phyloP scores from a whole-genome alignment of 2,888 invertebrate species.

The Microplitis manilae region DNA sequence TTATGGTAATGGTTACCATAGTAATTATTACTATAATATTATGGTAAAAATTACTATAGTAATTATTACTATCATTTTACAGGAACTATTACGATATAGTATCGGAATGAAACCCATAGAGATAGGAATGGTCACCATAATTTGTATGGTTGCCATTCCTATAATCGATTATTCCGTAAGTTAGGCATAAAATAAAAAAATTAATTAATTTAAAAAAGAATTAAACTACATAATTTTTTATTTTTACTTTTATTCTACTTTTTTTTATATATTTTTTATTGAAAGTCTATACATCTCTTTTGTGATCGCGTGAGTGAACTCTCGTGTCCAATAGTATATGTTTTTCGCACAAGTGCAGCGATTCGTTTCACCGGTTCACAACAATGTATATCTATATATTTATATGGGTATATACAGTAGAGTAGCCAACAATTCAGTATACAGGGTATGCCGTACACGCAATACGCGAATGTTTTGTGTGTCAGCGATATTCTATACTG shows the following conservation, averaged over 20 bases:
- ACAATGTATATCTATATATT: background rate
- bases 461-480: conserved; percentile 7
- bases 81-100: too few species aligned
- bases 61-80: too few species aligned
- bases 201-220: background rate
- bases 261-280: conserved; percentile 8
- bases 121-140: too few species aligned
- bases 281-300: conserved; percentile 10
- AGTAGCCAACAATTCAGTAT: conserved; percentile 12
- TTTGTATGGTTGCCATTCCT: too few species aligned
- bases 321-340: conserved; percentile 37
- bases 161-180: too few species aligned
- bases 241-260: background rate
- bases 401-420: background rate
- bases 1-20: too few species aligned
- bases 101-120: too few species aligned
- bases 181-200: too few species aligned
- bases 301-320: conserved; percentile 46
- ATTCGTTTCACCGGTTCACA: conserved; percentile 37
- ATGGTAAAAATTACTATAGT: too few species aligned
- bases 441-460: conserved; percentile 6
- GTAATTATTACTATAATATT: too few species aligned
- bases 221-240: background rate
- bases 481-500: background rate
- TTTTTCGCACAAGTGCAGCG: conserved; percentile 45